phyloP scores from a whole-genome alignment of 2,797 vertebrate genomes.

The Tinamus major region DNA sequence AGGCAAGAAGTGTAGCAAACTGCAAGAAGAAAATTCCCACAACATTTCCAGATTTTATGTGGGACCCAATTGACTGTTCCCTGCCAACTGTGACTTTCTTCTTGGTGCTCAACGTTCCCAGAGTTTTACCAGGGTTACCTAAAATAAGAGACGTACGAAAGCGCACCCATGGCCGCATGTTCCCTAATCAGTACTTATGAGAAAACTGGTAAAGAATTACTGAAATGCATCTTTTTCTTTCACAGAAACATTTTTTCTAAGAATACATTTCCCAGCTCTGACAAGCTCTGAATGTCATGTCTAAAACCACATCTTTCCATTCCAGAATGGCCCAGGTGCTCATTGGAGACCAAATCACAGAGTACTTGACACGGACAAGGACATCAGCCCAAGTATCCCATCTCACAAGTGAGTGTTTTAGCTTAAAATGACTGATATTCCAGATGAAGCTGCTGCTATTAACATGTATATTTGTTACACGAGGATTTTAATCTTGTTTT shows the following conservation, averaged over 20 bases:
- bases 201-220: neutral
- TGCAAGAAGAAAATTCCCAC: neutral
- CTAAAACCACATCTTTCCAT: neutral
- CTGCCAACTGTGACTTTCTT: neutral
- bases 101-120: neutral
- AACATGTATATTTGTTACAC: neutral
- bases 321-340: neutral
- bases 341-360: neutral
- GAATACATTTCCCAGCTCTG: accelerated
- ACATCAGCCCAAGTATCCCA: neutral
- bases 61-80: neutral
- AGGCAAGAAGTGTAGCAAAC: neutral
- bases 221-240: neutral
- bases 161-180: accelerated
- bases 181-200: neutral
- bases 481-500: neutral
- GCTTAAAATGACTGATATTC: neutral
- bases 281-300: accelerated
- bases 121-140: neutral
- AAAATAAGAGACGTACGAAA: neutral
- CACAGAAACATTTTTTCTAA: neutral
- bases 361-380: neutral
- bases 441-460: neutral
- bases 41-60: neutral
- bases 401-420: neutral